A percentile compares a stretch with the other conserved stretches of the same genome.
phyloP scores from a whole-genome alignment of 1,140 invertebrate genomes.

The Trichoplusia ni region DNA sequence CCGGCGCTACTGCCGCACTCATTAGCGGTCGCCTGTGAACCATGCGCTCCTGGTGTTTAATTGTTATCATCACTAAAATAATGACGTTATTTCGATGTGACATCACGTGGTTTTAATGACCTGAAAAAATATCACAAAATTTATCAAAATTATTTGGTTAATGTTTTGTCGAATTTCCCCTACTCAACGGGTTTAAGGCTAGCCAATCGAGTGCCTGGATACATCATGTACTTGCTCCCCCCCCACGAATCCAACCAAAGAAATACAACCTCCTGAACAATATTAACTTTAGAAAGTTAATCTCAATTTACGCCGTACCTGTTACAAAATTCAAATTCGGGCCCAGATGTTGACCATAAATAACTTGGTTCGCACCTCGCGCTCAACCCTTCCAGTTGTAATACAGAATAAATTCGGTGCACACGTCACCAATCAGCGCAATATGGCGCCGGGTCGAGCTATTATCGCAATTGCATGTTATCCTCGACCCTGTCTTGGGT shows the following conservation, averaged over 20 bases:
- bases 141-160: background rate
- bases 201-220: too few relatives aligned
- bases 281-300: background rate
- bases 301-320: slow-evolving; percentile 13
- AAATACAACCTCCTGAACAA: background rate
- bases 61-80: slow-evolving; percentile 36
- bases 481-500: slow-evolving; percentile 55
- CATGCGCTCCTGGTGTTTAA: slow-evolving; percentile 54
- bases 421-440: slow-evolving; percentile 70
- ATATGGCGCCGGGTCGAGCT: slow-evolving; percentile 69
- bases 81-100: slow-evolving; percentile 16
- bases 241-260: background rate
- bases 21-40: slow-evolving; percentile 66
- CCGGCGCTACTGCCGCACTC: slow-evolving; percentile 73
- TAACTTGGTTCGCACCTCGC: slow-evolving; percentile 60
- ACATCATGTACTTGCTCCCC: background rate
- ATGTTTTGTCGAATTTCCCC: too few relatives aligned
- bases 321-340: slow-evolving; percentile 40
- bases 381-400: slow-evolving; percentile 67
- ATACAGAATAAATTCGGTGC: slow-evolving; percentile 70
- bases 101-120: background rate
- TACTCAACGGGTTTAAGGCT: too few relatives aligned
- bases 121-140: background rate
- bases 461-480: slow-evolving; percentile 66
- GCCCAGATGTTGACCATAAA: slow-evolving; percentile 57